Evolutionary conservation across 2,888 invertebrate species (phyloP), one percentile per base, ranked within the genome.

Genomic region (Drosophila barbarae): DNA sequence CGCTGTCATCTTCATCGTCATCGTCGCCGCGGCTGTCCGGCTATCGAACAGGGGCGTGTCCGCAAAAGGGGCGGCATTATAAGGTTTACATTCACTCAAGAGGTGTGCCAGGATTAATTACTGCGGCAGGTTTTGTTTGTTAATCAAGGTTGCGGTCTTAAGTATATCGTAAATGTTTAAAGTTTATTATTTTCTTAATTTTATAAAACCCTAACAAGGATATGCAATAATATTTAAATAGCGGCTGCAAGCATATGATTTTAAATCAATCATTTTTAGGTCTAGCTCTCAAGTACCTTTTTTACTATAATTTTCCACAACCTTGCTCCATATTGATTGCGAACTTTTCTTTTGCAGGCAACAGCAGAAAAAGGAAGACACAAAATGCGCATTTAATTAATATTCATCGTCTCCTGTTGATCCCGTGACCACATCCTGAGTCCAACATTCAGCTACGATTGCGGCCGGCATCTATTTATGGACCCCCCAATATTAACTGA

Each of bases 331-430:
- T 30, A n/a, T 52, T 21, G 34, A 46, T 30, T 38, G 36, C 49
- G 50, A 49, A 39, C 26, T 53, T 32, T 26, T 30, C 23, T 34
- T 12, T 12, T 46, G 46, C 46, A 41, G 28, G 6, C 28, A 46
- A 21, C 18, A 12, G 30, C 34, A n/a, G 10, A 52, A 41, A 41
- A 26, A 44, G 18, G 23, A 21, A 26, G 30, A 10, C n/a, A 28
- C 49, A 35, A 34, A 77, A 66, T 64, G 71, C 54, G 73, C 64
- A 76, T 76, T 84, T 84, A 84, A 84, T 79, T 79, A 84, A 84
- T 78, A 66, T 68, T 59, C 72, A 84, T 61, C 63, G 61, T 73
- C 71, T 36, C 67, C 50, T 39, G 42, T 66, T 23, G 44, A 57
- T 57, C 28, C 38, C 30, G 38, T 21, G 54, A 35, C 38, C 38